Evolutionary conservation across 2,113 vertebrate species (phyloP).

Genomic region (Leptodactylus fuscus): DNA sequence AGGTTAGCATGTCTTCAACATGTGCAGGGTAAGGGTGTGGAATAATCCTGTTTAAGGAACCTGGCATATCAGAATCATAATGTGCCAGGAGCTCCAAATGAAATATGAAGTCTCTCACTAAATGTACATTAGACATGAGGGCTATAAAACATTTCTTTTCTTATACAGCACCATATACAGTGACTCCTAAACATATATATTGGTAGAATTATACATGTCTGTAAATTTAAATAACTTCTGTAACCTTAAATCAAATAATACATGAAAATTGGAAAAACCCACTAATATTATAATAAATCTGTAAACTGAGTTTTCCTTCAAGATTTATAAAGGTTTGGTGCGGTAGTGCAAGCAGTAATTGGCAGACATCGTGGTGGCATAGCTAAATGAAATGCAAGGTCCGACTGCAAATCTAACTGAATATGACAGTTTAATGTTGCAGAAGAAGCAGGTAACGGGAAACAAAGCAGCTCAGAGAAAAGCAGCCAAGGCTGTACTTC

Average conservation of each 20-base stretch:
- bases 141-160: no score
- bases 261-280: no score
- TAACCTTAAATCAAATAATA: no score
- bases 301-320: background rate
- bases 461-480: background rate
- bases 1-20: constrained; percentile 9
- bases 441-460: background rate
- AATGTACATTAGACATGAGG: background rate
- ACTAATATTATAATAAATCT: background rate
- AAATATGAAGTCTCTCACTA: no score
- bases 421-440: background rate
- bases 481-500: background rate
- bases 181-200: no score
- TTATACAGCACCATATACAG: no score
- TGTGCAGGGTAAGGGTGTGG: constrained; percentile 23
- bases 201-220: no score
- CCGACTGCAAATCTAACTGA: background rate
- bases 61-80: background rate
- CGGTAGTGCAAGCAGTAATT: background rate
- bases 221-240: no score
- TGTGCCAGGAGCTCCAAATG: background rate
- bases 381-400: background rate
- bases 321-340: background rate
- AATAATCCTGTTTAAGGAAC: background rate
- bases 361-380: background rate